Percentiles rank a stretch among this genome's conserved stretches.
These are phyloP conservation scores for Hipposideros larvatus DNA, from an alignment of 2,797 vertebrate genomes.

Conservation along the genomic window DNA sequence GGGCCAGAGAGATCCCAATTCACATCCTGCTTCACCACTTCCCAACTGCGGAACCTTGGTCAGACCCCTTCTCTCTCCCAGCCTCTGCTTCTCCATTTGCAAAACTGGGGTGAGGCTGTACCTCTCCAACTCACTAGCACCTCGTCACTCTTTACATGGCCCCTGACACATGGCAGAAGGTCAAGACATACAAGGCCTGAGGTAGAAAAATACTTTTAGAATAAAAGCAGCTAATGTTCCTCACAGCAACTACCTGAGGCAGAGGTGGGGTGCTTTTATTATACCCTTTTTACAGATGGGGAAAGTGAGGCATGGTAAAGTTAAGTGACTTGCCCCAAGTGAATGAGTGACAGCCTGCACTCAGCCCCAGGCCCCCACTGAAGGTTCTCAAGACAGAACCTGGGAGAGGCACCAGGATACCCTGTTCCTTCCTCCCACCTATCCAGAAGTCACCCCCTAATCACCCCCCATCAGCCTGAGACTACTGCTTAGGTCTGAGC, in stretches of 20 bases:
- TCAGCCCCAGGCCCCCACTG: neutral
- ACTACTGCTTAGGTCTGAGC: accelerated
- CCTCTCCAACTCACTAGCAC: neutral
- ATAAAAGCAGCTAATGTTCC: neutral
- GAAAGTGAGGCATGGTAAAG: neutral
- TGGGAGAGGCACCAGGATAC: neutral
- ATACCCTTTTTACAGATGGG: neutral
- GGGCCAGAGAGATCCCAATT: neutral
- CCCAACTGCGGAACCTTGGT: neutral
- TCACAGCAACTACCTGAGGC: neutral
- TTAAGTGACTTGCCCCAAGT: neutral
- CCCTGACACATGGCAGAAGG: neutral
- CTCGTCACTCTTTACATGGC: neutral
- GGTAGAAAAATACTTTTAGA: neutral
- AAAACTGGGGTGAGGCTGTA: neutral
- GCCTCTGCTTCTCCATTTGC: neutral
- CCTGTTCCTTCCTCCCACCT: neutral
- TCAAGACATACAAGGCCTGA: neutral
- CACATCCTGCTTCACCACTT: neutral
- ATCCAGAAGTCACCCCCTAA: neutral
- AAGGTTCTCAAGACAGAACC: neutral
- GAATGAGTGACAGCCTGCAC: neutral
- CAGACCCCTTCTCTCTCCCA: neutral
- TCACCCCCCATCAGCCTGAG: neutral
- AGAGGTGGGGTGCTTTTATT: neutral